Percentiles rank a stretch among this genome's conserved stretches.
These are phyloP conservation scores for Anarsia innoxiella DNA, from an alignment of 2,888 invertebrate species.

Conservation along the genomic window DNA sequence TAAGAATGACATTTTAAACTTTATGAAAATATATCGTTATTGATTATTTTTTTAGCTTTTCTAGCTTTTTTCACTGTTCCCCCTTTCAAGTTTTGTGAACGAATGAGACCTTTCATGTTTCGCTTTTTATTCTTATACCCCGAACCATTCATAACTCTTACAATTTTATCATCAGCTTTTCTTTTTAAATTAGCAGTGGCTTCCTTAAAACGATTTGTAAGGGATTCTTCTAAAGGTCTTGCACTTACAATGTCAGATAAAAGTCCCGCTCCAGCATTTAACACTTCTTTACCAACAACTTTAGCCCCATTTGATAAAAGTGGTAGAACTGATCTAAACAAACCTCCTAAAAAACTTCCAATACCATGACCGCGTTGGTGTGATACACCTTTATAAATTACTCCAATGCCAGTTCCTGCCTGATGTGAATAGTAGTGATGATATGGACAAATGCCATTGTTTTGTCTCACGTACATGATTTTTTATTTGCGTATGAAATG, in stretches of 20 bases:
- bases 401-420: too few species aligned
- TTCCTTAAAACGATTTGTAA: constrained; percentile 16
- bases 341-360: constrained; percentile 20
- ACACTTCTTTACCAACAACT: constrained; percentile 22
- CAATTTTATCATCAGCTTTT: constrained; percentile 21
- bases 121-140: constrained; percentile 19
- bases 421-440: constrained; percentile 22
- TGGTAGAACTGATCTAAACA: constrained; percentile 25
- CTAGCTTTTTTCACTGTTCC: constrained; percentile 3
- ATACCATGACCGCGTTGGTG: constrained; percentile 20
- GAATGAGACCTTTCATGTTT: not conserved
- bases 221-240: constrained; percentile 13
- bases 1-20: constrained; percentile 24
- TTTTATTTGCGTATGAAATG: constrained; percentile 25
- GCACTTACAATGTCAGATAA: too few species aligned
- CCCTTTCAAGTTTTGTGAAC: not conserved
- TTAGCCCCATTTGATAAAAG: constrained; percentile 22
- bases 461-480: constrained; percentile 17
- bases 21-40: too few species aligned
- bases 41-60: constrained; percentile 4
- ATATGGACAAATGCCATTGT: constrained; percentile 21
- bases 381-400: constrained; percentile 24
- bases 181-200: constrained; percentile 20
- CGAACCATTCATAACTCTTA: constrained; percentile 21
- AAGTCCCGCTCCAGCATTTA: constrained; percentile 22